phyloP scores from a whole-genome alignment of 2,888 invertebrate genomes.

The Saturnia pavonia region DNA sequence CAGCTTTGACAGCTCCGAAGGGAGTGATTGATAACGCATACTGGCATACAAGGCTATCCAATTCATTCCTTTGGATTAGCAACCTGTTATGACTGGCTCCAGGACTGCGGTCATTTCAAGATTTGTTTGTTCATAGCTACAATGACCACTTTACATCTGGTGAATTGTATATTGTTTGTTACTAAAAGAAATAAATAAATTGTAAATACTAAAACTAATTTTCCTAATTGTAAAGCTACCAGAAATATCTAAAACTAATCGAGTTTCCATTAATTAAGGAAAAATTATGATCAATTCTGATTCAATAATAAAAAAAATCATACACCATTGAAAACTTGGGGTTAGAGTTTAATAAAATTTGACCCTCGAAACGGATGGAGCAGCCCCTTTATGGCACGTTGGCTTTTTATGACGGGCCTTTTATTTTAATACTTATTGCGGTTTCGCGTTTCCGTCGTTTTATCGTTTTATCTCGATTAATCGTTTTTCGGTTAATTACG shows the following conservation, averaged over 20 bases:
- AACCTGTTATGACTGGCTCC: too few relatives aligned
- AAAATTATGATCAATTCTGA: constrained; percentile 9
- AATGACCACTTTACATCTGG: too few relatives aligned
- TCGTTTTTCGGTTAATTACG: constrained; percentile 68
- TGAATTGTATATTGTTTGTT: too few relatives aligned
- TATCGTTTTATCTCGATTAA: constrained; percentile 62
- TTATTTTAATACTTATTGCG: constrained; percentile 74
- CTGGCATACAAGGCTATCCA: too few relatives aligned
- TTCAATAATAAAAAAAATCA: constrained; percentile 16
- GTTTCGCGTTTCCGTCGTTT: constrained; percentile 68
- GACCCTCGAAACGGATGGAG: constrained; percentile 61
- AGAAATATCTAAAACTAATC: background rate
- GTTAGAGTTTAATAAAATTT: constrained; percentile 75
- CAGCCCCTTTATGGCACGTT: constrained; percentile 72
- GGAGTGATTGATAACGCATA: too few relatives aligned
- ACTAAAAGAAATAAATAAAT: background rate
- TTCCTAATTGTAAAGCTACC: background rate
- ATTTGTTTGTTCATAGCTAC: too few relatives aligned
- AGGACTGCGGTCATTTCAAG: too few relatives aligned
- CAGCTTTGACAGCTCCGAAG: too few relatives aligned
- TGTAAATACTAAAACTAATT: background rate
- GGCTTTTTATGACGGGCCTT: constrained; percentile 71
- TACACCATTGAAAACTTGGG: constrained; percentile 44
- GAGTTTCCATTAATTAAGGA: background rate
- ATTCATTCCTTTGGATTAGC: too few relatives aligned